phyloP scores from a whole-genome alignment of 2,797 vertebrate species.

The Thalassophryne amazonica region DNA sequence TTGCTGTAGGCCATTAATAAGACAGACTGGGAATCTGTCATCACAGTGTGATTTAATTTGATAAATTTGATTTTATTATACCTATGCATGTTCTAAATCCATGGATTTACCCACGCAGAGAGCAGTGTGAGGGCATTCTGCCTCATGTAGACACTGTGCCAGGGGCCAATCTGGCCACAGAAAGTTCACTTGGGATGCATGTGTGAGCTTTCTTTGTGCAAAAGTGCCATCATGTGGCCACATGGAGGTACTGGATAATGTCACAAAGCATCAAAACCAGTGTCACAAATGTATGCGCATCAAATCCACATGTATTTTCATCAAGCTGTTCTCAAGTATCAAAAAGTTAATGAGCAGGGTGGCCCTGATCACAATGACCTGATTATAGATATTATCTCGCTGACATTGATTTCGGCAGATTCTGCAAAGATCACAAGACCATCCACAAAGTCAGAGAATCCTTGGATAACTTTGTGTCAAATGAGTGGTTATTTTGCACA shows the following conservation, averaged over 20 bases:
- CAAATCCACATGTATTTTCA: no score
- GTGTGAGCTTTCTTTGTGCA: constrained; percentile 16
- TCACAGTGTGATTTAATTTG: neutral
- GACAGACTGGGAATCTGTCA: constrained; percentile 20
- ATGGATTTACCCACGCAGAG: neutral
- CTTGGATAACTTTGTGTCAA: no score
- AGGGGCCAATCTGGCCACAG: constrained; percentile 1
- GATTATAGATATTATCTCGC: no score
- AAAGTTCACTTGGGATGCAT: no score
- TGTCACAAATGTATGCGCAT: no score
- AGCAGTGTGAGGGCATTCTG: neutral
- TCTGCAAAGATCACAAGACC: no score
- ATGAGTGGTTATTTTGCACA: no score
- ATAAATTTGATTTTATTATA: neutral
- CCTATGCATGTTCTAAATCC: neutral
- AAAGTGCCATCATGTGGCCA: constrained; percentile 53
- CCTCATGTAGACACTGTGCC: neutral
- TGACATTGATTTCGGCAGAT: neutral
- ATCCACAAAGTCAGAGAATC: neutral
- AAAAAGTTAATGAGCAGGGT: no score
- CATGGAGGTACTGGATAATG: constrained; percentile 13
- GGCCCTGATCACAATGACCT: no score
- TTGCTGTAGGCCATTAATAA: neutral
- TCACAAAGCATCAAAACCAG: no score
- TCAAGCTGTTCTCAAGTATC: no score